Base-by-base conservation (phyloP, 92 coral and sea anemone genomes). In the Parazoanthus swiftii region DNA sequence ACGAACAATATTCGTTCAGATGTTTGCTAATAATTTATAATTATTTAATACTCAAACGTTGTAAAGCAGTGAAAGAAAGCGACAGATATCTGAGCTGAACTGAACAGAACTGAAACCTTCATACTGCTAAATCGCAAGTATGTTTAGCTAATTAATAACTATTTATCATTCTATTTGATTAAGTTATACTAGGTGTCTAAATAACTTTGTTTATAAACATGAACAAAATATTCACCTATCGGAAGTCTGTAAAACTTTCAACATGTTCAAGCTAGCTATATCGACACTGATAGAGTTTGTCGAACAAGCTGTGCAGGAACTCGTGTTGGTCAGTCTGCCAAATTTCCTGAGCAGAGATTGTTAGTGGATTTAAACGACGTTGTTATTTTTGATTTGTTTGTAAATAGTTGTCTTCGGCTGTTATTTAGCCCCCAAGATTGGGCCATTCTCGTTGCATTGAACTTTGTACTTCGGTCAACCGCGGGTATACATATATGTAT, bases 1-100 rank as follows among this genome's bases (percentile, higher is more conserved):
- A 54, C 68, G 35, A 80, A 80, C 83, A 80, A 26, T 80, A 66
- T 80, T 80, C 66, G 9, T 14, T 18, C 66, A 58, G 15, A 51
- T 14, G 13, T 51, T 51, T 51, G 15, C 66, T 58, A 58, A 15
- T 58, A 20, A 21, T 63, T 21, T 63, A 63, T 63, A 63, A 20
- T 63, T 63, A 20, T 21, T 63, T 63, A 63, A 54, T 14, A 54
- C 59, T 54, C 59, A 13, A 51, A 54, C 14, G 18, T 54, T 54
- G 59, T 54, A 54, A 63, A 63, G 26, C 25, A 25, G 21, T 20
- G 70, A 20, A 63, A 63, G 70, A 63, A 21, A 3, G 70, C 70
- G 70, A 63, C 25, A 63, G 26, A 63, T 63, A 63, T 63, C 26
- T 11, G 59, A 54, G 3, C 59, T 11, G 59, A 54, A 54, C 59